Base-by-base conservation (phyloP, 2,888 invertebrate genomes). In the Hermodice carunculata region DNA sequence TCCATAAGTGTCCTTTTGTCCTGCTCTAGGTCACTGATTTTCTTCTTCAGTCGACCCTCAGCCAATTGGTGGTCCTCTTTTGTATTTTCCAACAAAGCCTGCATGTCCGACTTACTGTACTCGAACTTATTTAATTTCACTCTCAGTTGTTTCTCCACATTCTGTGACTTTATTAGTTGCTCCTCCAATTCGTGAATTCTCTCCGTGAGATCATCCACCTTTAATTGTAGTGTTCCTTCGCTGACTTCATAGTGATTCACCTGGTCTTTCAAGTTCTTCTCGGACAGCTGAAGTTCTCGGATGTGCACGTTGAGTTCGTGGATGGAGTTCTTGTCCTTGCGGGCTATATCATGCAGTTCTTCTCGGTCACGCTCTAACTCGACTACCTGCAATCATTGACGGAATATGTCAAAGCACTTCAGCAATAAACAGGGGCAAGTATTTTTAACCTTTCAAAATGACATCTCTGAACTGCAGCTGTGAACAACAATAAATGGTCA, bases 341-440 rank as follows among this genome's bases (percentile, higher is more conserved):
- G 70, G 5, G 81, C 77, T 37, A 81, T 80, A 54, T 81, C 79
- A 74, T 82, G 80, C 0, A 84, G 76, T 42, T 81, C 78, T 48
- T 83, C 81, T 54, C 82, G 61, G 67, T 84, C 84, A 11, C 68
- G 44, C 61, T 84, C 84, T 46, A 84, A 64, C 51, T 82, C 84
- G 31, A 71, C 66, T 32, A 83, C 72, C 84, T 84, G 69, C 5
- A 54, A 22, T n/a, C n/a, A n/a, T n/a, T n/a, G n/a, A n/a, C n/a
- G n/a, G n/a, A n/a, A n/a, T n/a, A n/a, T n/a, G n/a, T n/a, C n/a
- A n/a, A n/a, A n/a, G n/a, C n/a, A n/a, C n/a, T n/a, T n/a, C n/a
- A n/a, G n/a, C n/a, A n/a, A n/a, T n/a, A n/a, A n/a, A n/a, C n/a
- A n/a, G n/a, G n/a, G n/a, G n/a, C n/a, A n/a, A n/a, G n/a, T n/a